Percentiles rank a stretch among this genome's conserved stretches.
phyloP scores from a whole-genome alignment of 1,140 invertebrate genomes.

The Drosophila carrolli region DNA sequence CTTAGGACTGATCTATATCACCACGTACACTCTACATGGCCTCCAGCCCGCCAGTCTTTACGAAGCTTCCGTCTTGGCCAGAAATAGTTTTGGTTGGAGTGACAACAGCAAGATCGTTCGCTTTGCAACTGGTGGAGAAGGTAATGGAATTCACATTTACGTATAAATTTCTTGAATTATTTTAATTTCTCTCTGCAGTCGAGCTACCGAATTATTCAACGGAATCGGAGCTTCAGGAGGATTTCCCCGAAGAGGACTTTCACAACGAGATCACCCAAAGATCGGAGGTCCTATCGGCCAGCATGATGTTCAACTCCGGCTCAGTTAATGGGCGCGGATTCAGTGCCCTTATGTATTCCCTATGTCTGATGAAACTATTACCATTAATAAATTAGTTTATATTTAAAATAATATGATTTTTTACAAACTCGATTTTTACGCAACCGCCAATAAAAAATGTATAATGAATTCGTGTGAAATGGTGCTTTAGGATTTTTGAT shows the following conservation, averaged over 20 bases:
- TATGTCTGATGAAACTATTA: conserved; percentile 38
- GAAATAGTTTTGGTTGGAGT: conserved; percentile 90
- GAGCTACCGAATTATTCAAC: conserved; percentile 82
- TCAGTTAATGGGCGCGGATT: background rate
- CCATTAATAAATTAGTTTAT: conserved; percentile 25
- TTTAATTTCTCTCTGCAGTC: conserved; percentile 37
- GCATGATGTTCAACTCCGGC: conserved; percentile 54
- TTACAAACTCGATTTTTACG: conserved; percentile 37
- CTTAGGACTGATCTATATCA: conserved; percentile 87
- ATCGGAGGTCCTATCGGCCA: conserved; percentile 58
- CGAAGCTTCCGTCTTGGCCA: conserved; percentile 88
- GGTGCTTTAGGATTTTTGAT: background rate
- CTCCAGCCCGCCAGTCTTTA: conserved; percentile 87
- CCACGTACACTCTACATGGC: conserved; percentile 88
- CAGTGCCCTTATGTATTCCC: conserved; percentile 29
- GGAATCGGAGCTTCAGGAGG: conserved; percentile 72
- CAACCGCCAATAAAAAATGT: conserved; percentile 43
- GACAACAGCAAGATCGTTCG: conserved; percentile 87
- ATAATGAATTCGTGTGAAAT: conserved; percentile 1
- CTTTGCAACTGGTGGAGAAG: conserved; percentile 88
- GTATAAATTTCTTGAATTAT: background rate
- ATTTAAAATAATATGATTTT: conserved; percentile 4
- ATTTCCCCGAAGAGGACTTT: conserved; percentile 54
- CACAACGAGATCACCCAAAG: conserved; percentile 70
- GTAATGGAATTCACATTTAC: conserved; percentile 78